phyloP scores from a whole-genome alignment of 2,888 invertebrate species.

The Athalia rosae region DNA sequence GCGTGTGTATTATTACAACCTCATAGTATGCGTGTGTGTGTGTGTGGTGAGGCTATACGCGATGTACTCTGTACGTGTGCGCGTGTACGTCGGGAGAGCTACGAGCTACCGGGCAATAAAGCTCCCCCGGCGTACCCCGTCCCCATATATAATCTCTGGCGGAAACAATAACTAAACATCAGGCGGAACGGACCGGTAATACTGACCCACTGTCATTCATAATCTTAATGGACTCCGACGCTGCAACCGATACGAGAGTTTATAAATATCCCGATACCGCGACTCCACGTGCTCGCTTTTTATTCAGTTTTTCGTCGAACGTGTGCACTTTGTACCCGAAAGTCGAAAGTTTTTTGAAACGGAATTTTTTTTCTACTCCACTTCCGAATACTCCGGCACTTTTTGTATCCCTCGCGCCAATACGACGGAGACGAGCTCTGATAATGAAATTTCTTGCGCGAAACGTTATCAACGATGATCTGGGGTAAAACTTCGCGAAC shows the following conservation, averaged over 20 bases:
- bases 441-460: no score
- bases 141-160: conserved; percentile 65
- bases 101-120: conserved; percentile 64
- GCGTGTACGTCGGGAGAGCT: conserved; percentile 39
- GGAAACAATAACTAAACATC: conserved; percentile 67
- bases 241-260: not conserved
- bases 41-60: conserved; percentile 49
- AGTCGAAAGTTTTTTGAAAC: no score
- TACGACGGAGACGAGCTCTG: no score
- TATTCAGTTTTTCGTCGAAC: no score
- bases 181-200: conserved; percentile 49
- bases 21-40: conserved; percentile 43
- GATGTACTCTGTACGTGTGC: conserved; percentile 52
- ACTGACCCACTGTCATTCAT: conserved; percentile 48
- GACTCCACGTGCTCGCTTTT: no score
- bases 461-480: not conserved
- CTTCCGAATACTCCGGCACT: no score
- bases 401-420: no score
- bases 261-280: conserved; percentile 43
- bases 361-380: no score
- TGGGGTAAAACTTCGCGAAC: not conserved
- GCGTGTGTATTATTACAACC: not conserved
- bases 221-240: conserved; percentile 41
- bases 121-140: conserved; percentile 54
- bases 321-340: no score